phyloP scores from a whole-genome alignment of 2,797 vertebrate species.

The Acanthopagrus latus region DNA sequence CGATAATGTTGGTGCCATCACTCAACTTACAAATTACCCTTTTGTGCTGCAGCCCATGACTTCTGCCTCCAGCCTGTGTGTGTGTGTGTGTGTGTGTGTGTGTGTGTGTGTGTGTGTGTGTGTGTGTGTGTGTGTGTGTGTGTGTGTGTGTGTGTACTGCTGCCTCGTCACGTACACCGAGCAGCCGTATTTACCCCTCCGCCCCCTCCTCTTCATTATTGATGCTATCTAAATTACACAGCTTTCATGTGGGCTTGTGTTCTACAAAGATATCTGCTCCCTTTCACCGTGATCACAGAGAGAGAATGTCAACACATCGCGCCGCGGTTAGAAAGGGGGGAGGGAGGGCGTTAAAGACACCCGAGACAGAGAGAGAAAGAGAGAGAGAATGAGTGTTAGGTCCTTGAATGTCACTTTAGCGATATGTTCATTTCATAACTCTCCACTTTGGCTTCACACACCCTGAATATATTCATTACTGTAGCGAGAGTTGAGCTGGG shows the following conservation, averaged over 20 bases:
- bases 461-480: slow-evolving; percentile 14
- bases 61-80: slow-evolving; percentile 28
- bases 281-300: slow-evolving; percentile 45
- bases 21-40: slow-evolving; percentile 69
- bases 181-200: slow-evolving; percentile 43
- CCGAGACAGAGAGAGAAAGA: slow-evolving; percentile 5
- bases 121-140: neutral
- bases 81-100: slow-evolving; percentile 12
- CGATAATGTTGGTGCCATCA: slow-evolving; percentile 47
- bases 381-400: slow-evolving; percentile 14
- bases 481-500: slow-evolving; percentile 1
- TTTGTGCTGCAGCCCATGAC: slow-evolving; percentile 38
- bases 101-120: slow-evolving; percentile 10
- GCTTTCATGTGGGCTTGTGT: slow-evolving; percentile 65
- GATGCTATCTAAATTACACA: slow-evolving; percentile 77
- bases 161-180: slow-evolving; percentile 36
- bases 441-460: slow-evolving; percentile 9
- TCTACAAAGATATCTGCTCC: slow-evolving; percentile 60
- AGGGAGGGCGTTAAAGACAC: slow-evolving; percentile 11
- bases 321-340: neutral
- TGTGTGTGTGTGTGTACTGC: slow-evolving; percentile 13
- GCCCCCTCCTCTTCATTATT: slow-evolving; percentile 61
- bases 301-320: slow-evolving; percentile 35
- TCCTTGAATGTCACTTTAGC: slow-evolving; percentile 46
- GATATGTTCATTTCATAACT: slow-evolving; percentile 30